These are phyloP conservation scores for Labeo calbasu DNA, from an alignment of 2,797 vertebrate genomes.

Conservation along the genomic window DNA sequence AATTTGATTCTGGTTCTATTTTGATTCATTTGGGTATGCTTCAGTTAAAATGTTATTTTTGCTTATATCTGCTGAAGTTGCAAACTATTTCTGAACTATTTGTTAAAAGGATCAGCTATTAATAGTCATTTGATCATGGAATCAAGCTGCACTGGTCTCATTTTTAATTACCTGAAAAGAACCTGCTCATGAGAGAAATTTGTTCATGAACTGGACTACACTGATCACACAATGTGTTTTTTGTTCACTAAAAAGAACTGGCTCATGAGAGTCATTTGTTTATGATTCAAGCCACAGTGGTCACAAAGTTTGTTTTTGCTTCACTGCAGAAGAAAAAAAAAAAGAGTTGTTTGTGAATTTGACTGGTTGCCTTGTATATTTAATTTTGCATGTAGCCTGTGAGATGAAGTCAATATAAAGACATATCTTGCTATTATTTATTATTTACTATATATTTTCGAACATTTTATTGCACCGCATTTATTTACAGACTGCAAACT, in stretches of 20 bases:
- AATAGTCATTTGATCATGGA: neutral
- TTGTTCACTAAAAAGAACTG: neutral
- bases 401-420: neutral
- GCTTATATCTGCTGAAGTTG: too few relatives aligned
- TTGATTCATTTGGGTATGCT: too few relatives aligned
- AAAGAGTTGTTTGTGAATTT: neutral
- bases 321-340: neutral
- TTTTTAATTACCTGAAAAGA: too few relatives aligned
- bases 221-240: neutral
- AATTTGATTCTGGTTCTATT: too few relatives aligned
- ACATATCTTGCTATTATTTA: neutral
- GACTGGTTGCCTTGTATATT: neutral
- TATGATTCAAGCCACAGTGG: neutral
- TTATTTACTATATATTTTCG: neutral
- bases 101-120: too few relatives aligned
- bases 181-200: neutral
- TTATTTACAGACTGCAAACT: neutral
- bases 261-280: neutral
- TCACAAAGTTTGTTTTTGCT: neutral
- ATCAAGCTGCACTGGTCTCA: neutral
- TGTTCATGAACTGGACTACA: neutral
- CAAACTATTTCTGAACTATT: too few relatives aligned
- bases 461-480: neutral
- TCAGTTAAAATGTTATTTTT: too few relatives aligned
- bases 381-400: neutral